phyloP scores from a whole-genome alignment of 2,113 vertebrate species.

The Daphoenositta chrysoptera region DNA sequence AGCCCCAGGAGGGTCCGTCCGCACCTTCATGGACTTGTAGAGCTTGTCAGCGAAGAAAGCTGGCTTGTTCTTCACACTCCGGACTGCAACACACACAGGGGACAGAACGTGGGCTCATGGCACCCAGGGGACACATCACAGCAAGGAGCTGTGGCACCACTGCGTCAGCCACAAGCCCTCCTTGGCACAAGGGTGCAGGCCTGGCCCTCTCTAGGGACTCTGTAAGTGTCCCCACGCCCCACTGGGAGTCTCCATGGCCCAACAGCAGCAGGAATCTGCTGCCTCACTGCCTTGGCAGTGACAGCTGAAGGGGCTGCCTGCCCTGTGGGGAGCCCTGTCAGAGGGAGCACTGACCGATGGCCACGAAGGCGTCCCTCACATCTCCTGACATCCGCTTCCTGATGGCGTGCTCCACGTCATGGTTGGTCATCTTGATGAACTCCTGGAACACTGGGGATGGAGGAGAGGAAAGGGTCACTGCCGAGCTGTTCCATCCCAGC shows the following conservation, averaged over 20 bases:
- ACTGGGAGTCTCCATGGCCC: neutral
- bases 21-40: slow-evolving; percentile 98
- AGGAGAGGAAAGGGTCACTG: neutral
- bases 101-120: neutral
- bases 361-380: slow-evolving; percentile 83
- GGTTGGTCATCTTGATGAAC: slow-evolving; percentile 90
- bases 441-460: slow-evolving; percentile 90
- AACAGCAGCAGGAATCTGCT: neutral
- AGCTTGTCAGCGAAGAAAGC: slow-evolving; percentile 93
- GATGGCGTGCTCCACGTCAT: slow-evolving; percentile 92
- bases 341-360: slow-evolving; percentile 80
- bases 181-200: neutral
- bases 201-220: neutral
- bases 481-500: neutral
- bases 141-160: neutral
- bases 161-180: neutral
- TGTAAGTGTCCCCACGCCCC: accelerated
- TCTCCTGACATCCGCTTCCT: slow-evolving; percentile 95
- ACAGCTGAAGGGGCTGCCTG: neutral
- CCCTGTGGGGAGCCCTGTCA: accelerated
- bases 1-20: neutral
- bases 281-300: neutral
- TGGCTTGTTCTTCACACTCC: slow-evolving; percentile 93
- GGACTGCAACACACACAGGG: slow-evolving; percentile 74
- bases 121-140: neutral